A percentile compares a stretch with the other conserved stretches of the same genome.
Conservation (phyloP, 2,888 invertebrate genomes). For the Callimorpha dominula region DNA sequence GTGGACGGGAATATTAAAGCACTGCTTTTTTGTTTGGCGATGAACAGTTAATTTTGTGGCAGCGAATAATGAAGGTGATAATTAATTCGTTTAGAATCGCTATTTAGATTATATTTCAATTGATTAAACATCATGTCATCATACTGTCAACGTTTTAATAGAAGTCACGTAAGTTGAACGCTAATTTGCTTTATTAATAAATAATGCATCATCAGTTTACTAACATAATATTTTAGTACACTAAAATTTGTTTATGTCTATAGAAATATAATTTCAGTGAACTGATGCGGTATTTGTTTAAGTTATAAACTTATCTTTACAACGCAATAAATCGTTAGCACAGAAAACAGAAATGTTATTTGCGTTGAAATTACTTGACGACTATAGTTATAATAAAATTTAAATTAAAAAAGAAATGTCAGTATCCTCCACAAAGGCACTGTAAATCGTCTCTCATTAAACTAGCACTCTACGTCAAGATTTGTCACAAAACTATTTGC, state of each 20-base stretch:
- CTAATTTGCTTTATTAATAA: too few species aligned
- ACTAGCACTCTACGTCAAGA: constrained; percentile 34
- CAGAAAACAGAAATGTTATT: neutral
- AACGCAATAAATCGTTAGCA: neutral
- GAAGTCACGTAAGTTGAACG: too few species aligned
- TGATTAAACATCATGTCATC: neutral
- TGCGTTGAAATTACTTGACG: neutral
- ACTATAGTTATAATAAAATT: neutral
- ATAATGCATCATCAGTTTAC: neutral
- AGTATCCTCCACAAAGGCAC: constrained; percentile 42
- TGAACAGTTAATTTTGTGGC: constrained; percentile 16
- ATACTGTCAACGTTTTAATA: too few species aligned
- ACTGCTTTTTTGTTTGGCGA: constrained; percentile 36
- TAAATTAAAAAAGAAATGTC: neutral
- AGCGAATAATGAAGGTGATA: neutral
- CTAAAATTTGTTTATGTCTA: too few species aligned
- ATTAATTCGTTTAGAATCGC: neutral
- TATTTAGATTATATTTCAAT: neutral
- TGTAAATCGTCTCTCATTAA: constrained; percentile 39
- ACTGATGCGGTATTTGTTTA: neutral
- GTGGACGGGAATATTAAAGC: constrained; percentile 19
- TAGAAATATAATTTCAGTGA: neutral
- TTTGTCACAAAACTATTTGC: constrained; percentile 29
- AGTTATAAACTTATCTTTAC: neutral
- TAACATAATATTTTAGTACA: too few species aligned